Conservation (phyloP, 2,888 invertebrate species). For the Linnaemya vulpina region DNA sequence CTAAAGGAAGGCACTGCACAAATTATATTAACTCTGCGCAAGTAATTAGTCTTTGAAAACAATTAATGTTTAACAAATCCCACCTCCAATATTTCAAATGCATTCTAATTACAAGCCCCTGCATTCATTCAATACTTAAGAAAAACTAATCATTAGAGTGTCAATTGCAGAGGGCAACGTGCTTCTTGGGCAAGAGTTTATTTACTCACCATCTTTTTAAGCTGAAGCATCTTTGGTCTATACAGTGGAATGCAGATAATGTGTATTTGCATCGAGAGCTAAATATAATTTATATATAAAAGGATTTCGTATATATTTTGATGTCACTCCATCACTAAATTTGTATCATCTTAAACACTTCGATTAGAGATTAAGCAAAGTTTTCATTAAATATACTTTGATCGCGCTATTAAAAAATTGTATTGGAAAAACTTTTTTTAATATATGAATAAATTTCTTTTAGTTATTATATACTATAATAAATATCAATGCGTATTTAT, state of each 20-base stretch:
- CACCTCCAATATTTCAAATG: conserved; percentile 58
- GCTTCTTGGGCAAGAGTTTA: not conserved
- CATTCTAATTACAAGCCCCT: conserved; percentile 35
- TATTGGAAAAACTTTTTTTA: too few relatives aligned
- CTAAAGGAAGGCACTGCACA: not conserved
- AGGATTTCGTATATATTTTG: too few relatives aligned
- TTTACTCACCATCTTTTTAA: not conserved
- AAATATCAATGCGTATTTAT: too few relatives aligned
- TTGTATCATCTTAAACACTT: too few relatives aligned
- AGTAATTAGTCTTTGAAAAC: conserved; percentile 48
- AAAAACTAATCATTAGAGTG: not conserved
- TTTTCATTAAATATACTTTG: too few relatives aligned
- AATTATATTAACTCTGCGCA: conserved; percentile 2
- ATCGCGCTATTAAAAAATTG: too few relatives aligned
- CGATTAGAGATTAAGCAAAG: too few relatives aligned
- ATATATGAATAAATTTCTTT: too few relatives aligned
- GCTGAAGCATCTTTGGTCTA: not conserved
- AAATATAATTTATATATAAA: too few relatives aligned
- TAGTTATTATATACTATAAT: too few relatives aligned
- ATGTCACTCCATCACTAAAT: too few relatives aligned
- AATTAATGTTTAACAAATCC: conserved; percentile 59
- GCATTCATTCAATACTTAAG: conserved; percentile 28
- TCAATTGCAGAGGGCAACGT: not conserved
- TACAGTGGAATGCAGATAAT: not conserved
- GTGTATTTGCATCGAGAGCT: not conserved